Evolutionary conservation across 1,140 invertebrate species (phyloP).

Genomic region (Drosophila nikananu): DNA sequence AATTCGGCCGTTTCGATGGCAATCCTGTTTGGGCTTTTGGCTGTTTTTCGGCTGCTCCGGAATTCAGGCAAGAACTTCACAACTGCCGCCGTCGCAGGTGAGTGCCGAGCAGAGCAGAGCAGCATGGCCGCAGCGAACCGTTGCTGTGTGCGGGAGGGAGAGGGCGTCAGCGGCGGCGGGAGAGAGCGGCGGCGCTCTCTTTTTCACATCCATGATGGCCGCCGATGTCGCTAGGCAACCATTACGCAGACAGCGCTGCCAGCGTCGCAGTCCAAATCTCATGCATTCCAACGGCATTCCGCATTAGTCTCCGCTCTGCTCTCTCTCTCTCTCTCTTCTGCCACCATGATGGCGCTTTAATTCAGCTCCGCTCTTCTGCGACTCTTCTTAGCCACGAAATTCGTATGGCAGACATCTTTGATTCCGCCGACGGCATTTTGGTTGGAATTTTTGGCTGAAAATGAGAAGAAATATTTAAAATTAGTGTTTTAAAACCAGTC

Average conservation of each 20-base stretch:
- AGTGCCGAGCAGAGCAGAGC: slow-evolving; percentile 65
- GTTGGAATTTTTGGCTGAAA: slow-evolving; percentile 28
- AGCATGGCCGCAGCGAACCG: slow-evolving; percentile 56
- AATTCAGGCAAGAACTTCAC: slow-evolving; percentile 75
- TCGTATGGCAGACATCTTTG: slow-evolving; percentile 39
- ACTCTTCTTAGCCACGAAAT: slow-evolving; percentile 23
- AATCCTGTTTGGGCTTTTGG: slow-evolving; percentile 31
- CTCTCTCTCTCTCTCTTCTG: slow-evolving; percentile 24
- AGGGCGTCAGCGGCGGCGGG: slow-evolving; percentile 2
- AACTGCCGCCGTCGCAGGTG: slow-evolving; percentile 76
- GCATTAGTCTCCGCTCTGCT: slow-evolving; percentile 1
- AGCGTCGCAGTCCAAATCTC: slow-evolving; percentile 21
- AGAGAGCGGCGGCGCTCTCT: slow-evolving; percentile 28
- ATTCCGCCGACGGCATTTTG: slow-evolving; percentile 71
- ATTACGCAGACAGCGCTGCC: slow-evolving; percentile 34
- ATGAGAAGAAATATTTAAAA: background rate
- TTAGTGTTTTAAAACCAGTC: too few relatives aligned
- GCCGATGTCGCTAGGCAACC: slow-evolving; percentile 55
- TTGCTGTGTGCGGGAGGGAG: slow-evolving; percentile 31
- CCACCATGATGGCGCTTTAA: slow-evolving; percentile 44
- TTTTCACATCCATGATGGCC: slow-evolving; percentile 70
- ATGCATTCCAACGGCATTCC: slow-evolving; percentile 57
- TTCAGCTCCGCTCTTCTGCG: slow-evolving; percentile 14
- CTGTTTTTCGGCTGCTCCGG: slow-evolving; percentile 44
- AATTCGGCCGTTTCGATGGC: slow-evolving; percentile 27